Conservation (phyloP, 2,888 invertebrate genomes). For the Lacanobia wlatinum region DNA sequence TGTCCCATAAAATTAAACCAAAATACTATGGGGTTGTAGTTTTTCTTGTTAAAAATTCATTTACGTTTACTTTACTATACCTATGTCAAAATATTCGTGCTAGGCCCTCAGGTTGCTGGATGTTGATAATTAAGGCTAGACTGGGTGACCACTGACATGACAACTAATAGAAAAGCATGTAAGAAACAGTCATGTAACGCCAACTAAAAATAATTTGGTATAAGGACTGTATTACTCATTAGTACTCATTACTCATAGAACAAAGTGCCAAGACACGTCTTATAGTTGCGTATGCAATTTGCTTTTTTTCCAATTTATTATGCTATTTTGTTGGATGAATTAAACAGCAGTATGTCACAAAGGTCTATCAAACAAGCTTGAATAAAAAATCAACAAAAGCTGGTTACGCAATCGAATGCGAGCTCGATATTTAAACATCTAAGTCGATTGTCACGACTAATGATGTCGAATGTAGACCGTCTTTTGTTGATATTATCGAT, state of each 20-base stretch:
- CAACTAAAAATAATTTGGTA: too few species aligned
- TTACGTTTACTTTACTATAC: too few species aligned
- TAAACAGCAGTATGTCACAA: constrained; percentile 57
- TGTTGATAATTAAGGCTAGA: neutral
- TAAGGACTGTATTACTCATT: too few species aligned
- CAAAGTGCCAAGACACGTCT: too few species aligned
- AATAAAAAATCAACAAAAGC: constrained; percentile 68
- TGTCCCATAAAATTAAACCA: too few species aligned
- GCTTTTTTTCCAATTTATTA: too few species aligned
- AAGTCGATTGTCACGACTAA: constrained; percentile 65
- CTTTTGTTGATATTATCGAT: constrained; percentile 48
- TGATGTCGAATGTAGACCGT: constrained; percentile 34
- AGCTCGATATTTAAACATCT: constrained; percentile 64
- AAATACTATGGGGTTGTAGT: too few species aligned
- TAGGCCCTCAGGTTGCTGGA: too few species aligned
- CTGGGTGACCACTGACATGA: neutral
- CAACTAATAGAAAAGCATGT: neutral
- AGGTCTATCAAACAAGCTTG: constrained; percentile 25
- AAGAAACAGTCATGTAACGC: neutral
- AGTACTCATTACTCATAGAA: too few species aligned
- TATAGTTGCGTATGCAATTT: too few species aligned
- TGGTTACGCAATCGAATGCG: constrained; percentile 71
- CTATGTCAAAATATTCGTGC: too few species aligned
- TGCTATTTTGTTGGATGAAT: constrained; percentile 16
- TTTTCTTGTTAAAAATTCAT: too few species aligned